Percentiles rank a stretch among this genome's conserved stretches.
These are phyloP conservation scores for Papilio gigon DNA, from an alignment of 2,888 invertebrate species.

Conservation along the genomic window DNA sequence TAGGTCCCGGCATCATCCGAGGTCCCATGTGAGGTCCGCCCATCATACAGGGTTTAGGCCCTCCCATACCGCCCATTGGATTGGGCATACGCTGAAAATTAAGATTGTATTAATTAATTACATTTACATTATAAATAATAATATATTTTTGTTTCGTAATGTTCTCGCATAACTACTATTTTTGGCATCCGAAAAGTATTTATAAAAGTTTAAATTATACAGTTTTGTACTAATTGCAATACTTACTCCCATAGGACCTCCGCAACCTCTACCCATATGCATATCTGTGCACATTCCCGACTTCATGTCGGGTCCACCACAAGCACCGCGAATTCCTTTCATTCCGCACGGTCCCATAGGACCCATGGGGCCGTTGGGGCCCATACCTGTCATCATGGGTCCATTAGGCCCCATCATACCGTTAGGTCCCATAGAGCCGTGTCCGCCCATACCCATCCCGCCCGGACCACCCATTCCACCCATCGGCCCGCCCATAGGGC, in stretches of 20 bases:
- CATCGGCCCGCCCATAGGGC: constrained; percentile 69
- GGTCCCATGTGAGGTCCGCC: constrained; percentile 80
- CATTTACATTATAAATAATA: constrained; percentile 12
- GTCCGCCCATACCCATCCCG: constrained; percentile 67
- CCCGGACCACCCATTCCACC: constrained; percentile 64
- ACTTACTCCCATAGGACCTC: constrained; percentile 80
- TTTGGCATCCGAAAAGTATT: neutral
- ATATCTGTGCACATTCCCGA: constrained; percentile 78
- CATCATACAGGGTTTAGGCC: constrained; percentile 80
- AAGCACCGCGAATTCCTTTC: constrained; percentile 76
- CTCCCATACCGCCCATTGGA: constrained; percentile 80
- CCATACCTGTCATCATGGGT: constrained; percentile 75
- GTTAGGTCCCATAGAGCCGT: constrained; percentile 69
- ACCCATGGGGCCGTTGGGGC: constrained; percentile 78
- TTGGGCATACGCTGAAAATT: constrained; percentile 77
- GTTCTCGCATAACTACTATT: neutral
- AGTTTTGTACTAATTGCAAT: neutral
- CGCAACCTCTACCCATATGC: constrained; percentile 80
- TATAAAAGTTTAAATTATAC: neutral
- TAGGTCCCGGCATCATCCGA: constrained; percentile 80
- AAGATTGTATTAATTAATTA: constrained; percentile 24
- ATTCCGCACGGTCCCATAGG: constrained; percentile 80
- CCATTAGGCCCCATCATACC: constrained; percentile 76
- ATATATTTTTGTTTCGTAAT: neutral
- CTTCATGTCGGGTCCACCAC: constrained; percentile 80